Conservation (phyloP, 2,113 vertebrate species). For the Bos indicus region DNA sequence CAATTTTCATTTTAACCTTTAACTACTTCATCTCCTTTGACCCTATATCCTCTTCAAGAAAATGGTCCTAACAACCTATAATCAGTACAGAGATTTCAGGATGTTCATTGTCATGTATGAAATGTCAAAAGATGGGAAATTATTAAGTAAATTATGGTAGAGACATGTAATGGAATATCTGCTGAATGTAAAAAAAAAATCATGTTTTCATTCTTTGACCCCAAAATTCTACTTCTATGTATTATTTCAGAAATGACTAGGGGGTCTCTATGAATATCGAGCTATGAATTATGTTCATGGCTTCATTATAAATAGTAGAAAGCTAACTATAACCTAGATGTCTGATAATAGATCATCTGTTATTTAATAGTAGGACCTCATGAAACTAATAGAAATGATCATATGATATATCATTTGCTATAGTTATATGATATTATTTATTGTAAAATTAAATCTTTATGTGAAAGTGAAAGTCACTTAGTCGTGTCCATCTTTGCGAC, state of each 20-base stretch:
- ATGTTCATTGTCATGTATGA: neutral
- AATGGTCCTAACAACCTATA: neutral
- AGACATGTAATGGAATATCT: neutral
- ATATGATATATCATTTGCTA: too few species aligned
- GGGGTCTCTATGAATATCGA: neutral
- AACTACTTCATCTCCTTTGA: neutral
- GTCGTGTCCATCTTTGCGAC: rapidly evolving
- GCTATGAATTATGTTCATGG: neutral
- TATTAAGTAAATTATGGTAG: neutral
- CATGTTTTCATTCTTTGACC: neutral
- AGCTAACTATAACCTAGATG: neutral
- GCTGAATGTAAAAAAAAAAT: neutral
- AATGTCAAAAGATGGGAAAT: neutral
- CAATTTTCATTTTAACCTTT: neutral
- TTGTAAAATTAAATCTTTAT: neutral
- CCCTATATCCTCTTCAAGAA: neutral
- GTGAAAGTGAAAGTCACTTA: neutral
- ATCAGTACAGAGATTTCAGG: neutral
- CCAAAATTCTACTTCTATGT: neutral
- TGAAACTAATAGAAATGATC: neutral
- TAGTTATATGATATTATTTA: neutral
- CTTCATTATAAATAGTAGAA: neutral
- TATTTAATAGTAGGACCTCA: neutral
- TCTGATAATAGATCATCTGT: neutral
- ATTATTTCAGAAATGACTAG: constrained; percentile 2